Evolutionary conservation across 2,888 invertebrate species (phyloP).

Genomic region (Cyclophora punctaria): DNA sequence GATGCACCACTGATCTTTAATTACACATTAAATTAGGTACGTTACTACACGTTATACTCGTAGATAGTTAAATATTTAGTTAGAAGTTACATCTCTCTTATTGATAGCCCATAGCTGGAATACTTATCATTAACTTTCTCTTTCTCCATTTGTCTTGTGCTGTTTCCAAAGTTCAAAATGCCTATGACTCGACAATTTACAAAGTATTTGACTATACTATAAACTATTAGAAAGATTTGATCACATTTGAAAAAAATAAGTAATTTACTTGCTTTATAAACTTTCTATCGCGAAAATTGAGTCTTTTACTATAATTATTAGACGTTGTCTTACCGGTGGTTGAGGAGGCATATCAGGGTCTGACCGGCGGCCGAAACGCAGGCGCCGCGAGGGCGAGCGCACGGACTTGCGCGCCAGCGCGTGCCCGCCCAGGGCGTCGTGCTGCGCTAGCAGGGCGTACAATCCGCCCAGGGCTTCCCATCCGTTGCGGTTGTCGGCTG

Average conservation of each 20-base stretch:
- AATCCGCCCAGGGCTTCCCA: conserved; percentile 73
- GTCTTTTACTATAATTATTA: background rate
- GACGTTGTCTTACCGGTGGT: conserved; percentile 48
- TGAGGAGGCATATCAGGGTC: conserved; percentile 78
- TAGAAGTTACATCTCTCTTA: no score
- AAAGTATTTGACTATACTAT: no score
- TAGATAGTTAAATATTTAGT: no score
- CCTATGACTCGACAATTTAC: no score
- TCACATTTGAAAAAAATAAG: background rate
- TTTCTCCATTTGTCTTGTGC: no score
- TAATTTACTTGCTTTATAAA: background rate
- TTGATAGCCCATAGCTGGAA: no score
- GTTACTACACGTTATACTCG: no score
- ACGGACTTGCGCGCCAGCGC: conserved; percentile 85
- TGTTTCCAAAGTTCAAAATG: no score
- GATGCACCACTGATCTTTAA: no score
- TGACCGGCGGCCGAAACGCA: conserved; percentile 84
- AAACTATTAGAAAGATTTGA: no score
- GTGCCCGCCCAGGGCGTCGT: conserved; percentile 80
- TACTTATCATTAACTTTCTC: no score
- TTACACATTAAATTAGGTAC: no score
- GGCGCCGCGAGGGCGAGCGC: conserved; percentile 83
- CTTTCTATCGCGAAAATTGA: background rate
- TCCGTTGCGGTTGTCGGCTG: conserved; percentile 42
- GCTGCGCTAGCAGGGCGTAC: conserved; percentile 77